A percentile compares a stretch with the other conserved stretches of the same genome.
These are phyloP conservation scores for Tokudaia muenninki DNA, from an alignment of 2,797 vertebrate species.

Conservation along the genomic window DNA sequence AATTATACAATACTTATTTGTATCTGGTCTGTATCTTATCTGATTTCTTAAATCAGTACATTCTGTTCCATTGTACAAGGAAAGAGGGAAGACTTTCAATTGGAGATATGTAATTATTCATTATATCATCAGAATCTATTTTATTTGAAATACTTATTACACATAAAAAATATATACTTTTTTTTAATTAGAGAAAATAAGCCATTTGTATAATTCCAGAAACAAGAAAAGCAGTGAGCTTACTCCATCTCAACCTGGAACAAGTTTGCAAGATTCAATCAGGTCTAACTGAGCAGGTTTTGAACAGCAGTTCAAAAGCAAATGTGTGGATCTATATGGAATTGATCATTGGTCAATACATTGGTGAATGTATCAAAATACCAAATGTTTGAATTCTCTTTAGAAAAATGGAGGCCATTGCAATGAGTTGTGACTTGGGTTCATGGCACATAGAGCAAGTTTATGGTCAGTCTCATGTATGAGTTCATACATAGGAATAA, in stretches of 20 bases:
- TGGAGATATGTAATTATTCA: background rate
- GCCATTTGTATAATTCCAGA: background rate
- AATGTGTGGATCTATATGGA: background rate
- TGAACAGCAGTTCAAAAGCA: background rate
- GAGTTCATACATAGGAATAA: background rate
- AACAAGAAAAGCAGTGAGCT: background rate
- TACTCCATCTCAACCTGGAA: background rate
- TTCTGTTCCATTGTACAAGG: background rate
- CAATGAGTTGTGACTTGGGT: background rate
- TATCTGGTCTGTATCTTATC: background rate
- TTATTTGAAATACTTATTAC: conserved; percentile 6
- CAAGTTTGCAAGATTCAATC: background rate
- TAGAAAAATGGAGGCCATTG: background rate
- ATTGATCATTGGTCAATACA: too few relatives aligned
- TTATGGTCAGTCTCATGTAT: background rate
- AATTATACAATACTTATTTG: background rate
- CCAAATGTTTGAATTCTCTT: background rate
- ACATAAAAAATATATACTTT: background rate
- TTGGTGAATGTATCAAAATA: background rate
- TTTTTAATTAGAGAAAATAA: conserved; percentile 18
- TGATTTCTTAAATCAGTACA: background rate
- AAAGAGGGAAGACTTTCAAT: background rate
- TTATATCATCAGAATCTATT: background rate
- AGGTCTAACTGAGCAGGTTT: background rate
- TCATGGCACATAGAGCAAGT: background rate